phyloP scores from a whole-genome alignment of 2,888 invertebrate genomes.

The Eulithis prunata region DNA sequence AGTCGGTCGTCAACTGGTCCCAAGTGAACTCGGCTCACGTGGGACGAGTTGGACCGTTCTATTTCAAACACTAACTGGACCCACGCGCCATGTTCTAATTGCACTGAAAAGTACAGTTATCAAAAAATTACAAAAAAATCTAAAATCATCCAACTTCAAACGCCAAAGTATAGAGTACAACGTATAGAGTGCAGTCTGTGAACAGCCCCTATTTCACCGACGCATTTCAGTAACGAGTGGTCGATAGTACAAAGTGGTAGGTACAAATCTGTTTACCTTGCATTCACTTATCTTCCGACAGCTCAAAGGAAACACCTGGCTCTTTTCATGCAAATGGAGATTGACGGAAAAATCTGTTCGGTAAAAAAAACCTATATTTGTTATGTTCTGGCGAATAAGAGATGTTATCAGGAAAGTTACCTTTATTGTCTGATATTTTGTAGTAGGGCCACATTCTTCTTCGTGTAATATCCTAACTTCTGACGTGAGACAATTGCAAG shows the following conservation, averaged over 20 bases:
- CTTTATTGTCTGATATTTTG: no score
- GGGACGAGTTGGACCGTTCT: no score
- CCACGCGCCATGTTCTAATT: no score
- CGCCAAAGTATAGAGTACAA: constrained; percentile 2
- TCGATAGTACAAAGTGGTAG: constrained; percentile 18
- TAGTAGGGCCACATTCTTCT: no score
- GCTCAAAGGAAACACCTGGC: constrained; percentile 15
- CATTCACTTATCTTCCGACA: constrained; percentile 20
- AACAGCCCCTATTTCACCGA: constrained; percentile 22
- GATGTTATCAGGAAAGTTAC: no score
- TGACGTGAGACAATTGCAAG: no score
- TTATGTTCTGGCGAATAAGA: no score
- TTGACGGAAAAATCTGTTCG: not conserved
- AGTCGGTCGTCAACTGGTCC: no score
- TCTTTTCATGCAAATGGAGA: constrained; percentile 1
- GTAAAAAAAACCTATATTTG: not conserved
- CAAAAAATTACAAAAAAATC: not conserved
- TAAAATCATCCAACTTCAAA: constrained; percentile 1
- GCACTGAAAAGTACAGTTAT: no score
- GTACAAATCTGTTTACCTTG: constrained; percentile 33
- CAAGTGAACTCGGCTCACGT: no score
- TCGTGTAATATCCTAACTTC: no score
- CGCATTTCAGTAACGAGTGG: constrained; percentile 26
- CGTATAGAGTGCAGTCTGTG: constrained; percentile 23
- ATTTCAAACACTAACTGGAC: no score